Conservation (phyloP, 2,888 invertebrate species). For the Papilio elwesi region DNA sequence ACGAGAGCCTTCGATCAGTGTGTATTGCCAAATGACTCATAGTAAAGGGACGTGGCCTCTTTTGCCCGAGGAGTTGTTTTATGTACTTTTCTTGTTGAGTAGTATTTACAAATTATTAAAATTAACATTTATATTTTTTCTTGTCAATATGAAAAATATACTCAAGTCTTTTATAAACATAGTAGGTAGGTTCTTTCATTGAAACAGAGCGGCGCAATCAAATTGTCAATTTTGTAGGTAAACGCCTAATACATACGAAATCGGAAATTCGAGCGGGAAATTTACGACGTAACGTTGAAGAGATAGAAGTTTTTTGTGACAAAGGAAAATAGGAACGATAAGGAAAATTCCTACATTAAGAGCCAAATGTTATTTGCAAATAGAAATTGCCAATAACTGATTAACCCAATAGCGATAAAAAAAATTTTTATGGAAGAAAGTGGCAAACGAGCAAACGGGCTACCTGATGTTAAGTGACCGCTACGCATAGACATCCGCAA, state of each 20-base stretch:
- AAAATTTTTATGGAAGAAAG: not conserved
- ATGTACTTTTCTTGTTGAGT: too few species aligned
- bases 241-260: not conserved
- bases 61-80: too few species aligned
- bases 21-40: too few species aligned
- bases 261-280: not conserved
- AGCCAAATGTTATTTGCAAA: not conserved
- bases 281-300: not conserved
- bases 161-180: not conserved
- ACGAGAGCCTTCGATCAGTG: too few species aligned
- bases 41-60: too few species aligned
- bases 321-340: not conserved
- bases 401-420: constrained; percentile 3
- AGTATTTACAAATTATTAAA: not conserved
- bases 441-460: too few species aligned
- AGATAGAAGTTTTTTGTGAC: constrained; percentile 3
- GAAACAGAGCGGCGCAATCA: not conserved
- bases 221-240: not conserved
- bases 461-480: too few species aligned
- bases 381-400: not conserved
- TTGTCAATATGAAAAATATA: not conserved
- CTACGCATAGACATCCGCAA: too few species aligned
- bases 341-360: not conserved
- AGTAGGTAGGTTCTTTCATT: not conserved
- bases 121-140: not conserved